Base-by-base conservation (phyloP, 2,888 invertebrate species). In the Oxystoma pomonae region DNA sequence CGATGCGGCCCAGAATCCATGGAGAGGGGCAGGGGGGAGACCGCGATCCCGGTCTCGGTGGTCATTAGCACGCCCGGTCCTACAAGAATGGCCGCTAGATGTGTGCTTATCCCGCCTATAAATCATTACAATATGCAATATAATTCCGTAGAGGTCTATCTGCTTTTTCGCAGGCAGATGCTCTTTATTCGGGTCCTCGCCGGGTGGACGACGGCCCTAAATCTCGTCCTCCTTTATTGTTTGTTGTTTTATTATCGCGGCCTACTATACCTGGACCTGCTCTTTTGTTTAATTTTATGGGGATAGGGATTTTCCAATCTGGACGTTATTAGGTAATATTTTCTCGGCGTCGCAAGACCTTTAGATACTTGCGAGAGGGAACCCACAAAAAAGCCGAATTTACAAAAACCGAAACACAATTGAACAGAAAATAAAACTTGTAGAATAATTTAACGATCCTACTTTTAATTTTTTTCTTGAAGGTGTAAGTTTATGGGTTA, bases 41-140 rank as follows among this genome's bases (percentile, higher is more conserved):
- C 77, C 77, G 77, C 79, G 78, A 80, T 79, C 80, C 79, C 74
- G 76, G 77, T 78, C 76, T 74, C 77, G 74, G 75, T 79, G 80
- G 79, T 80, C 80, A 80, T 80, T 80, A 80, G 80, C 80, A 80
- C 80, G 79, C 79, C 78, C 78, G 78, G 78, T 71, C 77, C 78
- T 78, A 78, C 79, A 79, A 80, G 79, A 78, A 80, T 78, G 79
- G 78, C 78, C 77, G 78, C 77, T 76, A 75, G 77, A 78, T 78
- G 77, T 78, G 78, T 79, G 80, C 80, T 81, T 81, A 81, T 80
- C 80, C 80, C 78, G 73, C 75, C 74, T 78, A 80, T 81, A 81
- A 81, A 81, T 81, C 81, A 81, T 80, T 79, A 80, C 79, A 80
- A 80, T 81, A 80, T 80, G 81, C 80, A 81, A 81, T 81, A 81